phyloP scores from a whole-genome alignment of 2,113 vertebrate genomes.

The Trogon surrucura region DNA sequence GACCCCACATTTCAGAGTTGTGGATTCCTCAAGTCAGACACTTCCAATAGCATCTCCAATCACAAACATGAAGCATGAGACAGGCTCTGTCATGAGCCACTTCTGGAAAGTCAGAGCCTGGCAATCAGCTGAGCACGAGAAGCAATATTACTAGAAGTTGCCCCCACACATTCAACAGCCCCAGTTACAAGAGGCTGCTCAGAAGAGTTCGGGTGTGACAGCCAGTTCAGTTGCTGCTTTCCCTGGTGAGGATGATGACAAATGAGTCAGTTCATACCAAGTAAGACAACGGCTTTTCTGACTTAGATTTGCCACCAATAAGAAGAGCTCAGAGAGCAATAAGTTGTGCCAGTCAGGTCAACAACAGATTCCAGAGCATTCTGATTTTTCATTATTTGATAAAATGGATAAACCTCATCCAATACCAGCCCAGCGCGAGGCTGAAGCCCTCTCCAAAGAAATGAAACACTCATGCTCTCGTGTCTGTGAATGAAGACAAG shows the following conservation, averaged over 20 bases:
- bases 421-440: neutral
- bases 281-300: neutral
- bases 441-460: neutral
- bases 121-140: neutral
- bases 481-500: neutral
- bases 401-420: constrained; percentile 8
- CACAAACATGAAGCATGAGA: neutral
- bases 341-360: neutral
- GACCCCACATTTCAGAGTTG: neutral
- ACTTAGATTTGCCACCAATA: constrained; percentile 15
- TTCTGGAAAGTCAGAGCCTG: neutral
- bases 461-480: neutral
- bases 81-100: neutral
- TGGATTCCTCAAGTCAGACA: neutral
- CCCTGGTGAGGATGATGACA: neutral
- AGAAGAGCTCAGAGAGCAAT: constrained; percentile 4
- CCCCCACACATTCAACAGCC: neutral
- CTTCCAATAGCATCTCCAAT: neutral
- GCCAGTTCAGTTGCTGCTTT: neutral
- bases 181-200: neutral
- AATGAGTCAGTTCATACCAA: neutral
- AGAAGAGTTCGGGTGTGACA: neutral
- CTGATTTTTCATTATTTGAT: constrained; percentile 33
- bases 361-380: constrained; percentile 4
- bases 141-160: neutral